Evolutionary conservation across 1,140 invertebrate species (phyloP).

Genomic region (Achatina immaculata): DNA sequence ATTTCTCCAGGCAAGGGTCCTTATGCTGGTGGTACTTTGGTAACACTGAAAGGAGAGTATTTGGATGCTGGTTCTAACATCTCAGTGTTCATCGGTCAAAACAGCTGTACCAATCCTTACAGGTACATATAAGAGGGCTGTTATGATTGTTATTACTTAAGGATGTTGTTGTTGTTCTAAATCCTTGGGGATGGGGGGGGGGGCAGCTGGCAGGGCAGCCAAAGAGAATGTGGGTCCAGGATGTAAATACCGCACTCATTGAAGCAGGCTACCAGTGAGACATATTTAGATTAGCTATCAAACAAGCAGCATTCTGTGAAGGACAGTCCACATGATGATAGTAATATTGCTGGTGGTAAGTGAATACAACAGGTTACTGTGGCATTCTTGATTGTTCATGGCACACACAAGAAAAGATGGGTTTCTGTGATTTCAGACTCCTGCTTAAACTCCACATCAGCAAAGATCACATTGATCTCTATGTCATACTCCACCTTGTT

Average conservation of each 20-base stretch:
- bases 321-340: too few species aligned
- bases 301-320: too few species aligned
- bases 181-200: too few species aligned
- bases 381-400: not conserved
- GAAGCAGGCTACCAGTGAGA: too few species aligned
- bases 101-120: slow-evolving; percentile 22
- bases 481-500: not conserved
- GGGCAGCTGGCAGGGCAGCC: too few species aligned
- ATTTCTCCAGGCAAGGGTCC: slow-evolving; percentile 90
- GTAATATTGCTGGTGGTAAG: too few species aligned
- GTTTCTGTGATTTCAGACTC: not conserved
- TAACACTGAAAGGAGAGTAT: slow-evolving; percentile 91
- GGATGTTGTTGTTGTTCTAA: too few species aligned
- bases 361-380: not conserved
- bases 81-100: slow-evolving; percentile 86
- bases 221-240: too few species aligned
- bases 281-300: too few species aligned
- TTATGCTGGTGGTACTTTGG: slow-evolving; percentile 91
- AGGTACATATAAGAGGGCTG: too few species aligned
- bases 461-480: not conserved
- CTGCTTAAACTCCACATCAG: not conserved
- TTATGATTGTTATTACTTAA: too few species aligned
- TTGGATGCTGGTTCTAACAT: slow-evolving; percentile 95
- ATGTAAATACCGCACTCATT: too few species aligned
- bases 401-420: not conserved